Base-by-base conservation (phyloP, 2,113 vertebrate species). In the Platichthys flesus region DNA sequence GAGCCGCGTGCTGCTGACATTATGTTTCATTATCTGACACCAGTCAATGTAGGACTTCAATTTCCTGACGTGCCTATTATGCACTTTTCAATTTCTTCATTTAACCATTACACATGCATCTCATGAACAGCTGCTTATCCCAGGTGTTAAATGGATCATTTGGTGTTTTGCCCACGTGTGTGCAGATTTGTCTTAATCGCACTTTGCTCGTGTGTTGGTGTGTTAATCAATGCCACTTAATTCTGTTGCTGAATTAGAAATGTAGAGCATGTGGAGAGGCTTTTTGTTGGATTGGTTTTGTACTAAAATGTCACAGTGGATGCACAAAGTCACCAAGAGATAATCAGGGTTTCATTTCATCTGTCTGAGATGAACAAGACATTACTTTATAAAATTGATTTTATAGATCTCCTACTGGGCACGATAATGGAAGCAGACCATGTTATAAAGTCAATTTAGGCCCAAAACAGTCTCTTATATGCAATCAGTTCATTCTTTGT, bases 181-280 rank as follows among this genome's bases (percentile, higher is more conserved):
- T 86, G 47, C n/a, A 45, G 0, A 40, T 74, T 61, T 69, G 60
- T 76, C n/a, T 59, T 81, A 64, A 69, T 2, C 3, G 69, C 74
- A 83, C 56, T 83, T 80, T 63, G 52, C 58, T 42, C 49, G 62
- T 6, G 52, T 60, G 72, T 61, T 75, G 28, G 61, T 40, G 5
- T 72, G 24, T 73, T 37, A 37, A 74, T 75, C 2, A 13, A 64
- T 31, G 69, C 54, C 63, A 70, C 45, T 35, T 57, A 2, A 26
- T 12, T 42, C 42, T 58, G 6, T 40, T 20, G n/a, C 60, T 79
- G 23, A 56, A 15, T 67, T 62, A n/a, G 6, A 71, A 1, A 31
- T 31, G 31, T 7, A 65, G 56, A 77, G 90, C 90, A 91, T 89
- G 83, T 64, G 42, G 56, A 45, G 82, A 59, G 74, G 67, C 54